Percentiles rank a stretch among this genome's conserved stretches.
These are phyloP conservation scores for Chaetorhynchus papuensis DNA, from an alignment of 2,113 vertebrate genomes.

Conservation along the genomic window DNA sequence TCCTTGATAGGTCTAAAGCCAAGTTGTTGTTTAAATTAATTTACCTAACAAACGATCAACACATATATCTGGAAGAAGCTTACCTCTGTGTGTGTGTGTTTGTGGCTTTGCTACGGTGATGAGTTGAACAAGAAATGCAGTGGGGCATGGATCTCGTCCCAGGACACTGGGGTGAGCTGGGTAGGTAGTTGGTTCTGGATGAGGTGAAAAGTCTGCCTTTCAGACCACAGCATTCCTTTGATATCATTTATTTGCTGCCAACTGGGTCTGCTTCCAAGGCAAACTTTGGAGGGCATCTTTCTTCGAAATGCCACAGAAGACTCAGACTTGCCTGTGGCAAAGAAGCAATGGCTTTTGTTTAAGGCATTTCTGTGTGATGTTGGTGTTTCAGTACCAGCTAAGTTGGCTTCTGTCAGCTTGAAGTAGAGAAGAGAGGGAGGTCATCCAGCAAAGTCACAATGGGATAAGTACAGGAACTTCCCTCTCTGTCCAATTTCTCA, in stretches of 20 bases:
- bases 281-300: neutral
- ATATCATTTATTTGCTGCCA: neutral
- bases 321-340: neutral
- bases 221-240: neutral
- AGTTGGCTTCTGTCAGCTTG: neutral
- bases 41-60: neutral
- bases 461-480: neutral
- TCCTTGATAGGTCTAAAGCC: neutral
- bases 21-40: conserved; percentile 25
- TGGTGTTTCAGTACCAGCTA: neutral
- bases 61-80: neutral
- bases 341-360: neutral
- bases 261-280: neutral
- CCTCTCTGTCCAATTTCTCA: neutral
- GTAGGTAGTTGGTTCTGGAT: neutral
- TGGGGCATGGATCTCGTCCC: neutral
- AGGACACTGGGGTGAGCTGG: neutral
- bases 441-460: neutral
- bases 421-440: neutral
- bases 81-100: neutral
- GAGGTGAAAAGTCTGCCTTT: neutral
- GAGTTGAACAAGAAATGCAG: neutral
- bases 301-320: neutral
- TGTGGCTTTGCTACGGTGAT: rapidly evolving
- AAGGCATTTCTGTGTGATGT: neutral